Base-by-base conservation (phyloP, 2,797 vertebrate species). In the Siniperca undulata region DNA sequence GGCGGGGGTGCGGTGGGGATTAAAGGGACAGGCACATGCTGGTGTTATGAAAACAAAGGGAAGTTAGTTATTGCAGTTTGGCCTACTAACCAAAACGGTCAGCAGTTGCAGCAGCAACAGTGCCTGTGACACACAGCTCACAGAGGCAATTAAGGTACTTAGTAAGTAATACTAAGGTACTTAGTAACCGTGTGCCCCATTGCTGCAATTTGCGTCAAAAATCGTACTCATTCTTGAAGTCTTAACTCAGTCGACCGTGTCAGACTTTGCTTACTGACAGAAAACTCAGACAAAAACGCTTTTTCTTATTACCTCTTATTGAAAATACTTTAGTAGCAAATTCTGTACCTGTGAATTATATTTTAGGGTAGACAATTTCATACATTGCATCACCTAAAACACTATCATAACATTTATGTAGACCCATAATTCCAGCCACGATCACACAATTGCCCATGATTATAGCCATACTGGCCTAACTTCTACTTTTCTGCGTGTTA, bases 331-430 rank as follows among this genome's bases (percentile, higher is more conserved):
- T 3, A 30, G 1, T 2, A 5, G 12, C 14, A 55, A 48, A 55
- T 30, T 40, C 1, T 42, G 16, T 58, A 6, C 17, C 2, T 22
- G 22, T 8, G 19, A 30, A 59, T 55, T 12, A 36, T 20, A 42
- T 78, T 76, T 65, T 16, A 10, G 13, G 22, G 9, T 24, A 38
- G 30, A 70, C 13, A 17, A 59, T 76, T 38, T 52, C 9, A 69
- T 17, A 72, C 22, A 48, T 24, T 44, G 27, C 14, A 59, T 77
- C 46, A 9, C 46, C 3, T 55, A n/a, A 56, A 60, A 65, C 2
- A 14, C n/a, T 20, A 27, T 61, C 9, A 34, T 62, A 38, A 53
- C 53, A 64, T 48, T 58, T 30, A 30, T 40, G 5, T 40, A 56
- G 73, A 40, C 19, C 24, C 34, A 44, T 38, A 38, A 38, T 69